Evolutionary conservation across 2,888 invertebrate species (phyloP), one percentile per base, ranked within the genome.

Genomic region (Geophilus truncorum): DNA sequence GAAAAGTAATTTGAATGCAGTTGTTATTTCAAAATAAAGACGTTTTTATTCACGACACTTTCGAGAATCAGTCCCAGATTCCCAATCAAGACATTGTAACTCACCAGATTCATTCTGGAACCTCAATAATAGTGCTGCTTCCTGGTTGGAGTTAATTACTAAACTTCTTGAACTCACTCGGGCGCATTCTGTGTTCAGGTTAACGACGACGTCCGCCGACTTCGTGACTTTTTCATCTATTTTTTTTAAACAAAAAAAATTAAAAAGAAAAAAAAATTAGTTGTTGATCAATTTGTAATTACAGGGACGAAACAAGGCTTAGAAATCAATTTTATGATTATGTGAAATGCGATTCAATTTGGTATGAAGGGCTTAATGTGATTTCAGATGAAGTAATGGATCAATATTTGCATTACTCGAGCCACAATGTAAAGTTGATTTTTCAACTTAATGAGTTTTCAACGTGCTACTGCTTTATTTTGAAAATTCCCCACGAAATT

Each of bases 71-170:
- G n/a, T n/a, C n/a, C n/a, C n/a, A n/a, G n/a, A n/a, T n/a, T n/a
- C n/a, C n/a, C n/a, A n/a, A n/a, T n/a, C n/a, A n/a, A n/a, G n/a
- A n/a, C n/a, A n/a, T n/a, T n/a, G n/a, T n/a, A n/a, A 81, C 83
- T 82, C 82, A 85, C 85, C 85, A 80, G 81, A 75, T 81, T 84
- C 84, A 77, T 82, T 81, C 70, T 82, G 81, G 87, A 93, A 93
- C 86, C 91, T 91, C 86, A 93, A 89, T 86, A 93, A 90, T 85
- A 93, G 87, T 83, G 92, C 91, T 83, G 92, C 91, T 87, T 93
- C 92, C 87, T 91, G 90, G 88, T 93, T 92, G 83, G 92, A 89
- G 82, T 92, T 91, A 85, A 93, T 92, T 84, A 93, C 89, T 87
- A 93, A 92, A 81, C 92, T 91, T 84, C 89, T 90, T 81, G 90